These are phyloP conservation scores for Brachypterus glaber DNA, from an alignment of 2,888 invertebrate genomes.

Conservation along the genomic window DNA sequence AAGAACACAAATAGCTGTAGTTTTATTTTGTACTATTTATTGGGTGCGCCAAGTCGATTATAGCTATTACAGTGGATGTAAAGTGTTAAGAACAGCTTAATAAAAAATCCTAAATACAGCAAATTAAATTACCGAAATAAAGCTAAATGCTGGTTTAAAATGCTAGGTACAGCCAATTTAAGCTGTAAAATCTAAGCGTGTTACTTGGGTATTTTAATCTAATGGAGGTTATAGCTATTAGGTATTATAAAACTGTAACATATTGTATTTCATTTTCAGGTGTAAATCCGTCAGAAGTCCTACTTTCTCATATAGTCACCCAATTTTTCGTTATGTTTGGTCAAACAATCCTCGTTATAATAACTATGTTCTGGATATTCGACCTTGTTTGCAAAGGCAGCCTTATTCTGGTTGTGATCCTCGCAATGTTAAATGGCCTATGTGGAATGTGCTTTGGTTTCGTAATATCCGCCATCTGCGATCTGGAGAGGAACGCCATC, in stretches of 20 bases:
- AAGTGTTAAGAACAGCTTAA: no score
- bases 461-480: conserved; percentile 86
- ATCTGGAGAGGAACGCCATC: conserved; percentile 85
- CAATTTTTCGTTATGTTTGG: conserved; percentile 94
- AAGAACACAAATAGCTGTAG: neutral
- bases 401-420: conserved; percentile 69
- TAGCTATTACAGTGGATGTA: no score
- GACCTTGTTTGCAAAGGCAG: conserved; percentile 85
- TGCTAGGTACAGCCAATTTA: no score
- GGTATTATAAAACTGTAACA: no score
- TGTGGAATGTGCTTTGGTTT: conserved; percentile 97
- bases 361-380: conserved; percentile 86
- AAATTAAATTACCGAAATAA: no score
- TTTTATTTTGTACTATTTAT: neutral
- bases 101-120: no score
- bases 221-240: no score
- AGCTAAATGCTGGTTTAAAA: no score
- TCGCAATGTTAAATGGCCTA: conserved; percentile 82
- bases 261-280: conserved; percentile 43
- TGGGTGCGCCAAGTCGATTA: no score
- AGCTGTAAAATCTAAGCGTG: no score
- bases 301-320: conserved; percentile 87
- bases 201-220: no score
- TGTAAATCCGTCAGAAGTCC: conserved; percentile 81
- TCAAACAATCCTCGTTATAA: conserved; percentile 80